phyloP scores from a whole-genome alignment of 35 echinoderm and acorn worm species.

The Stichopus chloronotus region DNA sequence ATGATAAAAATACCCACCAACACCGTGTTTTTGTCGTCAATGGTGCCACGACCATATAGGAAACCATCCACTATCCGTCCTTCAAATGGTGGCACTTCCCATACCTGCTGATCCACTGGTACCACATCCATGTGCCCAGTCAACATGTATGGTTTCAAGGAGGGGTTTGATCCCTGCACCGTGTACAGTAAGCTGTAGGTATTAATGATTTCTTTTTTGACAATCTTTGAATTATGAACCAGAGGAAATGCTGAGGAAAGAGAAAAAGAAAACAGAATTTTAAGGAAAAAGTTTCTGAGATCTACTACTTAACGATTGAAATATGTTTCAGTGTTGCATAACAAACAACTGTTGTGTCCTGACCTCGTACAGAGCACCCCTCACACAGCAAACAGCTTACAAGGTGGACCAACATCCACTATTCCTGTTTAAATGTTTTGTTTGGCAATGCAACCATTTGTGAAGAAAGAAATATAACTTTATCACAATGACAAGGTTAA shows the following conservation, averaged over 20 bases:
- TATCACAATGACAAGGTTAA: too few relatives aligned
- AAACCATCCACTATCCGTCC: constrained; percentile 78
- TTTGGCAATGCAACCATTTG: too few relatives aligned
- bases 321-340: neutral
- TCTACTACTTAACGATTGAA: neutral
- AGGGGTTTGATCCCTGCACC: constrained; percentile 69
- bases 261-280: neutral
- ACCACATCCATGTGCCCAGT: constrained; percentile 93
- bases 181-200: constrained; percentile 85
- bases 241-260: constrained; percentile 72
- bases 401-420: too few relatives aligned
- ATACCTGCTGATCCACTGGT: constrained; percentile 79
- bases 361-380: too few relatives aligned
- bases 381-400: too few relatives aligned
- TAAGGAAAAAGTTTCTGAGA: neutral
- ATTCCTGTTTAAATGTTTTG: too few relatives aligned
- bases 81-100: constrained; percentile 91
- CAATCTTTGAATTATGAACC: constrained; percentile 73
- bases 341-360: neutral
- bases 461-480: too few relatives aligned
- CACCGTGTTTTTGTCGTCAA: constrained; percentile 91
- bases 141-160: constrained; percentile 84
- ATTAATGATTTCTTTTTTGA: constrained; percentile 73
- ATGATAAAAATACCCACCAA: constrained; percentile 63
- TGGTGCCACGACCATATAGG: constrained; percentile 94